phyloP scores from a whole-genome alignment of 2,113 vertebrate species.

The Plestiodon gilberti region DNA sequence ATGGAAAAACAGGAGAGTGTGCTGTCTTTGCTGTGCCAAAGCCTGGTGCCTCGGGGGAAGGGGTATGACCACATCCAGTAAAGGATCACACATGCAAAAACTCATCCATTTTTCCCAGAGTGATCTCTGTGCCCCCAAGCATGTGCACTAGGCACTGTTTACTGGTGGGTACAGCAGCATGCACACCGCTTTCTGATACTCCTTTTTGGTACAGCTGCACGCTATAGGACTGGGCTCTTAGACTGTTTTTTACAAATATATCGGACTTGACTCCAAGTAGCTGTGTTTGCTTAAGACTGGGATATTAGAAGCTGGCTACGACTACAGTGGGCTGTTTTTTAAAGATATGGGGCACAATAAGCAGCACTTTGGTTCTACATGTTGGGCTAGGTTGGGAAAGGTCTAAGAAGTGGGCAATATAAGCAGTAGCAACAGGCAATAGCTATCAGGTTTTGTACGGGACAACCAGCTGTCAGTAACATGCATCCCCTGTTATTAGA shows the following conservation, averaged over 20 bases:
- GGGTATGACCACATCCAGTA: not conserved
- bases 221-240: not conserved
- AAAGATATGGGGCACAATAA: not conserved
- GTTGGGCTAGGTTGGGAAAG: not conserved
- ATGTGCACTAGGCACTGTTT: not conserved
- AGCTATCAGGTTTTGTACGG: not conserved
- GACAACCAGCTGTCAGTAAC: not conserved
- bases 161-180: not conserved
- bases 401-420: not conserved
- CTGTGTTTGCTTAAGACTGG: not conserved
- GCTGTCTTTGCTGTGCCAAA: not conserved
- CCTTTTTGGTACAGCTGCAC: not conserved
- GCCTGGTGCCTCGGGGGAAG: not conserved
- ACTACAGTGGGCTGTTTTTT: not conserved
- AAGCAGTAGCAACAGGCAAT: not conserved
- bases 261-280: too few relatives aligned
- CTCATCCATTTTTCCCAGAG: not conserved
- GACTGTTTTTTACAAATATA: not conserved
- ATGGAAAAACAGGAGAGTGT: not conserved
- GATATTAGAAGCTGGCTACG: not conserved
- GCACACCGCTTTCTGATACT: not conserved
- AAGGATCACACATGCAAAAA: not conserved
- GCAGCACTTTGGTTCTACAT: not conserved
- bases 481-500: not conserved
- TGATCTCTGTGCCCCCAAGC: not conserved